Conservation (phyloP, 2,113 vertebrate genomes). For the Chelonoidis abingdonii region DNA sequence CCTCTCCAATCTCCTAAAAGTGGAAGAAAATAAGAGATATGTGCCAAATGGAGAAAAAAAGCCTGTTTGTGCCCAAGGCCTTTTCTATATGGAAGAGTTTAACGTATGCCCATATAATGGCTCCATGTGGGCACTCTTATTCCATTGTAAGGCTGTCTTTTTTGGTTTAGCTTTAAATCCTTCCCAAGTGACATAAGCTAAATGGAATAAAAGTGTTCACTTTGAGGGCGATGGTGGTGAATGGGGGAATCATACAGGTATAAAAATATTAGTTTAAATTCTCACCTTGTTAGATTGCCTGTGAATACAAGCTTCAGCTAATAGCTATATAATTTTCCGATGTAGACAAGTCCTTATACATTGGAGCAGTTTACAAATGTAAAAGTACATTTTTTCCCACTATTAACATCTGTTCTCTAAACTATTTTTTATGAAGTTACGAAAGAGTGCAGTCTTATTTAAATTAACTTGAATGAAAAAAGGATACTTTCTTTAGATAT, state of each 20-base stretch:
- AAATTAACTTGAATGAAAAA: background rate
- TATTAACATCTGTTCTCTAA: background rate
- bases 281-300: background rate
- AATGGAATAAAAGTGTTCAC: background rate
- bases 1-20: background rate
- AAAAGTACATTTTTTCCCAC: background rate
- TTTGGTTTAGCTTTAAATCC: background rate
- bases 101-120: conserved; percentile 53
- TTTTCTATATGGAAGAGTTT: background rate
- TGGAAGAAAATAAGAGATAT: background rate
- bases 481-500: background rate
- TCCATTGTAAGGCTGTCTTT: background rate
- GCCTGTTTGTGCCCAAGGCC: background rate
- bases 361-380: background rate
- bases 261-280: background rate
- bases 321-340: background rate
- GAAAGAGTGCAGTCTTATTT: background rate
- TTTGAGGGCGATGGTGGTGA: background rate
- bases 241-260: background rate
- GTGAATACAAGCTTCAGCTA: background rate
- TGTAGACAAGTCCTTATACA: background rate
- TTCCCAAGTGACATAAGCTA: conserved; percentile 1
- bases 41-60: background rate
- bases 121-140: conserved; percentile 58
- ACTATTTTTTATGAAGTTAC: background rate